Evolutionary conservation across 2,797 vertebrate species (phyloP).

Genomic region (Loris lydekkerianus): DNA sequence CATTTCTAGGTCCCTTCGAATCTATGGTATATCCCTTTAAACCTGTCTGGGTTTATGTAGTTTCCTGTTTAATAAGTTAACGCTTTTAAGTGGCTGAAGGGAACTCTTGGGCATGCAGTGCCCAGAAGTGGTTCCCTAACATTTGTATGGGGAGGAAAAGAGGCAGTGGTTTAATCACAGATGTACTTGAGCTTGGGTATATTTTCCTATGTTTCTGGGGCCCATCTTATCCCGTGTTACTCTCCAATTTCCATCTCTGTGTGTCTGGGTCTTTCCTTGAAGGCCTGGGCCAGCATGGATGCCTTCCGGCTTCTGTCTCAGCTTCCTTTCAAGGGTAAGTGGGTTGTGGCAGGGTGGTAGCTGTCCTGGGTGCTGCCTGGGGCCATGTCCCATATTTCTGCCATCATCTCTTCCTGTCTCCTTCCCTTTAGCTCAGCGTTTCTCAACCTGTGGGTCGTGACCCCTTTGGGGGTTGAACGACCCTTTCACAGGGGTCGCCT

Average conservation of each 20-base stretch:
- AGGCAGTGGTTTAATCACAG: neutral
- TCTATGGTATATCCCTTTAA: neutral
- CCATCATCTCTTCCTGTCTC: neutral
- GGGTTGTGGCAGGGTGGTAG: neutral
- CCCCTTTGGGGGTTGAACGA: too few relatives aligned
- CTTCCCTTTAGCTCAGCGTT: neutral
- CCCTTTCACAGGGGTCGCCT: too few relatives aligned
- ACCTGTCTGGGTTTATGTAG: neutral
- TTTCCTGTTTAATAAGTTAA: neutral
- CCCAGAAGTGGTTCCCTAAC: neutral
- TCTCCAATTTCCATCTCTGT: neutral
- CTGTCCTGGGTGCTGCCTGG: neutral
- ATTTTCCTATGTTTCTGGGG: neutral
- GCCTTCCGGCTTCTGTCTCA: neutral
- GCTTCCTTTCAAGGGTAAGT: neutral
- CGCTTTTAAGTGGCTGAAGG: neutral
- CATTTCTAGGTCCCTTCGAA: neutral
- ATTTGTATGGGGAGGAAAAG: neutral
- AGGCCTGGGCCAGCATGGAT: neutral
- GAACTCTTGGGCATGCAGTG: neutral
- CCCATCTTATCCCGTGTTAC: accelerated
- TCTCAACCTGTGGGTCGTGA: too few relatives aligned
- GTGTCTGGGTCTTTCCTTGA: neutral
- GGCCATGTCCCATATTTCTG: too few relatives aligned
- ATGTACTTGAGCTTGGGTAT: neutral